phyloP scores from a whole-genome alignment of 1,140 invertebrate genomes.

The Panagrolaimus sp. region DNA sequence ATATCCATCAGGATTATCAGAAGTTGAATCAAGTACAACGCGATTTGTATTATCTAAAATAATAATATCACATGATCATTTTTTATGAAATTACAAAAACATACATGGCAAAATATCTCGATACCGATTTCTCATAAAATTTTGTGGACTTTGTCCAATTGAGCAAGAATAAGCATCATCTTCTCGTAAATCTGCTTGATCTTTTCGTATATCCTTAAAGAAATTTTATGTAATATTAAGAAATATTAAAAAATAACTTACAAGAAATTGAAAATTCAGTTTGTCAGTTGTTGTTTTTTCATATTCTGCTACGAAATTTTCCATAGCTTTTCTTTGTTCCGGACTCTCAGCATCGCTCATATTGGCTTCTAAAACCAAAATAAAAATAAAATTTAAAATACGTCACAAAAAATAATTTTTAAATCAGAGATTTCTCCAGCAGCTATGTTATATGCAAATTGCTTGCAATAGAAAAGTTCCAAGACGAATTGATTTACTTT shows the following conservation, averaged over 20 bases:
- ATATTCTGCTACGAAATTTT: conserved; percentile 17
- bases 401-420: conserved; percentile 6
- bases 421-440: background rate
- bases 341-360: conserved; percentile 13
- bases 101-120: conserved; percentile 23
- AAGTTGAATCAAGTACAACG: background rate
- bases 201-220: conserved; percentile 20
- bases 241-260: background rate
- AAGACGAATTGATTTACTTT: background rate
- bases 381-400: background rate
- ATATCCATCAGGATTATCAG: conserved; percentile 16
- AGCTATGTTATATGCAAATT: conserved; percentile 6
- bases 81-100: background rate
- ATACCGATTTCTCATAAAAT: conserved; percentile 17
- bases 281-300: conserved; percentile 9
- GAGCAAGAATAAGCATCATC: conserved; percentile 22
- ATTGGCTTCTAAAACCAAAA: background rate
- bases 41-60: conserved; percentile 20
- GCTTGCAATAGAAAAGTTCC: background rate
- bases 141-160: conserved; percentile 12
- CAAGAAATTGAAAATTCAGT: conserved; percentile 18
- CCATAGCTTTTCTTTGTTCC: conserved; percentile 17
- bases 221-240: background rate
- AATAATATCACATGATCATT: background rate
- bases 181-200: conserved; percentile 17